Evolutionary conservation across 2,113 vertebrate species (phyloP).

Genomic region (Phrynocephalus versicolor): DNA sequence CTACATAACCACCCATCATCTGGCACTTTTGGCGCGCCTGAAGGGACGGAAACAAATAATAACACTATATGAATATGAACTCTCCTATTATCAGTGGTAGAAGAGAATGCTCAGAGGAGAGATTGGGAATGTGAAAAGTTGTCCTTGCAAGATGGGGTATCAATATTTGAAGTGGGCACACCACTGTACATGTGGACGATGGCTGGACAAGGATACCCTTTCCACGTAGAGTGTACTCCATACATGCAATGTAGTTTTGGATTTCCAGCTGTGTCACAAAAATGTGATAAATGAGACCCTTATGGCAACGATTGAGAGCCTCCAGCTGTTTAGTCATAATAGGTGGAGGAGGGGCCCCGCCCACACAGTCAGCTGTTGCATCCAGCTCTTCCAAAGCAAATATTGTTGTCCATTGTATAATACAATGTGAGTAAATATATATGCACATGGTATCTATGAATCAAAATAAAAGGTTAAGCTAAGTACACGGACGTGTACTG

Average conservation of each 20-base stretch:
- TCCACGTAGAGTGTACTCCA: background rate
- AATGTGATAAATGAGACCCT: background rate
- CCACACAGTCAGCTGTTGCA: slow-evolving; percentile 44
- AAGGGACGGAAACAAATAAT: background rate
- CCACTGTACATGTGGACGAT: background rate
- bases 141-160: background rate
- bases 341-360: slow-evolving; percentile 38
- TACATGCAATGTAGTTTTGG: background rate
- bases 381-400: slow-evolving; percentile 60
- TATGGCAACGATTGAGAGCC: background rate
- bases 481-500: slow-evolving; percentile 60
- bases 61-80: background rate
- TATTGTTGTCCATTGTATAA: slow-evolving; percentile 55
- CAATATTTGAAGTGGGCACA: background rate
- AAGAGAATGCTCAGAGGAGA: background rate
- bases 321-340: background rate
- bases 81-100: background rate
- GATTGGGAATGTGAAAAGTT: background rate
- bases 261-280: background rate
- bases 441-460: slow-evolving; percentile 50
- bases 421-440: slow-evolving; percentile 8
- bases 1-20: background rate
- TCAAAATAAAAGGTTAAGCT: slow-evolving; percentile 59
- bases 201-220: too few species aligned
- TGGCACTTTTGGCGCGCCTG: background rate